Conservation (phyloP, 2,888 invertebrate species). For the Mimas tiliae region DNA sequence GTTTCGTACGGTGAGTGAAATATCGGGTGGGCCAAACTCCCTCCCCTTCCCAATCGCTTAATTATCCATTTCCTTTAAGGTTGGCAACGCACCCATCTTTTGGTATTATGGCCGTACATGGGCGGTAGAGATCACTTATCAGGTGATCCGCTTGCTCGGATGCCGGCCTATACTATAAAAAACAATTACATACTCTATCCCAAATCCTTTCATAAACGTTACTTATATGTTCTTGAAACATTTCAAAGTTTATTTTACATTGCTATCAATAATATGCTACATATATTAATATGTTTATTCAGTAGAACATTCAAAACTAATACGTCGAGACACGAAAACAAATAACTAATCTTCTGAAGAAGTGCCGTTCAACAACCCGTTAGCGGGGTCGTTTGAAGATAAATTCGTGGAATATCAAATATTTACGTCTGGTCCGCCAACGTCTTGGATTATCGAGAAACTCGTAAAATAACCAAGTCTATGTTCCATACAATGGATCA, state of each 20-base stretch:
- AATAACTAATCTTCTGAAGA: not conserved
- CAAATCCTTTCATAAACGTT: not conserved
- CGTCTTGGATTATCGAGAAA: conserved; percentile 2
- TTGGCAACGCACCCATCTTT: no score
- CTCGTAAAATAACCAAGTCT: conserved; percentile 29
- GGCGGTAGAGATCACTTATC: no score
- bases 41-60: no score
- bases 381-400: not conserved
- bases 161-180: no score
- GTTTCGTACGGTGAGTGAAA: no score
- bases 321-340: no score
- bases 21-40: no score
- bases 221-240: not conserved
- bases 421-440: not conserved
- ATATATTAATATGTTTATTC: not conserved
- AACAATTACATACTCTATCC: no score
- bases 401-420: conserved; percentile 11
- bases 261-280: not conserved
- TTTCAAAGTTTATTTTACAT: not conserved
- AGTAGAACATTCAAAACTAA: no score
- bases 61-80: no score
- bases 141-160: no score
- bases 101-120: no score
- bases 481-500: conserved; percentile 33
- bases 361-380: not conserved